Base-by-base conservation (phyloP, 2,797 vertebrate species). In the Poeciliopsis infans region DNA sequence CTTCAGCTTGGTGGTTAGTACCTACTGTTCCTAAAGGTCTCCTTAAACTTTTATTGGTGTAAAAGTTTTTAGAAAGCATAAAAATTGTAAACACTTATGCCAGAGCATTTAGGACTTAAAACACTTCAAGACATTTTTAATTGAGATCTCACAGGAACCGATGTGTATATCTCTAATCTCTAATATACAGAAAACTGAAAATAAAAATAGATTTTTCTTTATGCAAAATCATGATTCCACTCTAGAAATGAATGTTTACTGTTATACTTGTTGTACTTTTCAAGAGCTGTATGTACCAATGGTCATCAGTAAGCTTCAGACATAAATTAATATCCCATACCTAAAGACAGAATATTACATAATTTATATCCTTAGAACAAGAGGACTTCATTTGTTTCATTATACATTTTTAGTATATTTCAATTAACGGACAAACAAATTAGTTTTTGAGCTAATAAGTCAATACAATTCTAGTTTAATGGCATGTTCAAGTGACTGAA, bases 11-110 rank as follows among this genome's bases (percentile, higher is more conserved):
- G 79, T 89, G 85, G 83, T 78, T 59, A 72, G 3, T 57, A 76
- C 55, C 70, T 84, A 49, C 78, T 73, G 85, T 39, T 71, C 78
- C 80, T 79, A 77, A 57, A 85, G 83, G 69, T 79, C 80, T 87
- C 76, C 81, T 87, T 73, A 74, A 87, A 84, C 66, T 57, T 80
- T 78, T 51, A 71, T 76, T 31, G 68, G 74, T 70, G 64, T 57
- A 12, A 57, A 57, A 13, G 53, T 11, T 57, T 57, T 64, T 73
- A 80, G 77, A 78, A 76, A 13, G 49, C 71, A 57, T 33, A 49
- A 57, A 68, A 36, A 28, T 73, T 78, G 83, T 87, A 51, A 51
- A 51, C 79, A 83, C 74, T 75, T 81, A 39, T 78, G 81, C 83
- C 79, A 78, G 68, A 76, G 55, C 33, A 20, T 77, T 46, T 43